Percentiles rank a stretch among this genome's conserved stretches.
These are phyloP conservation scores for Ispidina picta DNA, from an alignment of 2,797 vertebrate species.

Conservation along the genomic window DNA sequence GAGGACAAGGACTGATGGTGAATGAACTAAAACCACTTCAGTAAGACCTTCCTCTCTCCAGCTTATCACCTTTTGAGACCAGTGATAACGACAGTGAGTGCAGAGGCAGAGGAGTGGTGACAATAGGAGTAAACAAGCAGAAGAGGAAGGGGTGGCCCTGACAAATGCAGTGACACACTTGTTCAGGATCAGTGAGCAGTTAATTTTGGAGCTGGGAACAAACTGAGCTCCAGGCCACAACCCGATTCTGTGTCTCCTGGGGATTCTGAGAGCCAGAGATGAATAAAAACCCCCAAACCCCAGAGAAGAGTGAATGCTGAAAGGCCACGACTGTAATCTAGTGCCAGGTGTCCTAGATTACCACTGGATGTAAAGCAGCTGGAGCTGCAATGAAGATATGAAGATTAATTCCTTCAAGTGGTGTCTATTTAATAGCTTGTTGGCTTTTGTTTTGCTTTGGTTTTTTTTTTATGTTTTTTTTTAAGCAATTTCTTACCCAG, in stretches of 20 bases:
- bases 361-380: not conserved
- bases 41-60: not conserved
- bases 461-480: no score
- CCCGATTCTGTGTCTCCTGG: not conserved
- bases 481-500: not conserved
- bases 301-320: not conserved
- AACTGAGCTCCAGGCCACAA: not conserved
- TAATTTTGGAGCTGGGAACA: not conserved
- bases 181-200: not conserved
- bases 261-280: not conserved
- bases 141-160: not conserved
- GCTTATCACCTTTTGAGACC: not conserved
- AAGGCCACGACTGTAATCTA: not conserved
- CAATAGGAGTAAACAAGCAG: not conserved
- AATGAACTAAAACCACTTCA: not conserved
- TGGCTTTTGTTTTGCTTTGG: not conserved
- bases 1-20: not conserved
- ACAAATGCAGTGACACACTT: not conserved
- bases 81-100: not conserved
- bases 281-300: not conserved
- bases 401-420: not conserved
- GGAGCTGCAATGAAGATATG: not conserved
- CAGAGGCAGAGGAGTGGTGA: not conserved
- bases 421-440: not conserved
- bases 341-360: not conserved